Evolutionary conservation across 2,888 invertebrate genomes (phyloP), one percentile per base, ranked within the genome.

Genomic region (Smittia aterrima): DNA sequence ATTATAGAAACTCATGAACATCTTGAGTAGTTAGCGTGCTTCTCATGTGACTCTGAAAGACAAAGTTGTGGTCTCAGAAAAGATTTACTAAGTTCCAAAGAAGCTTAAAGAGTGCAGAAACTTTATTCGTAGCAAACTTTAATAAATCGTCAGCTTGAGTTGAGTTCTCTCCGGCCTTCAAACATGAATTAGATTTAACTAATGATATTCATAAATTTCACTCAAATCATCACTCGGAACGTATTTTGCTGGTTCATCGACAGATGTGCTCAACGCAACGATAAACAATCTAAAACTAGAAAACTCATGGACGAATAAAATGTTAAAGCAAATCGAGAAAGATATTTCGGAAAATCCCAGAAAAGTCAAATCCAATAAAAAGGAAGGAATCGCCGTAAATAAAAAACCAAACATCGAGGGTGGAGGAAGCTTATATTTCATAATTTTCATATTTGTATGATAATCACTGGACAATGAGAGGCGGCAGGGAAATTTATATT

Each of bases 381-480:
- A 58, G 9, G 9, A 58, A 58, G 9, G 4, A 58, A 13, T 18
- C 1, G 41, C n/a, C 9, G 67, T 22, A 53, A 41, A 20, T 9
- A 47, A 70, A 53, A 53, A 25, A 24, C 41, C 16, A 54, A 25
- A 27, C 7, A 22, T 47, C 70, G 22, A 58, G 22, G 22, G 22
- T n/a, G n/a, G 1, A 24, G 70, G 54, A 54, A 70, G 53, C 47
- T 70, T 54, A 70, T 70, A 70, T 70, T 70, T 70, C 54, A 70
- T 70, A 70, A 70, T 70, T 70, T 70, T 70, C 54, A 54, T 70
- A 70, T 70, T 70, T 70, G 70, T 70, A 70, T 70, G 70, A 54
- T 70, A 70, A 70, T 70, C 70, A 70, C 70, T 70, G 54, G 70
- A 22, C 70, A 70, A 54, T 67, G 41, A 47, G 20, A 38, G 22